Evolutionary conservation across 2,888 invertebrate genomes (phyloP), one percentile per base, ranked within the genome.

Genomic region (Corythucha ciliata): DNA sequence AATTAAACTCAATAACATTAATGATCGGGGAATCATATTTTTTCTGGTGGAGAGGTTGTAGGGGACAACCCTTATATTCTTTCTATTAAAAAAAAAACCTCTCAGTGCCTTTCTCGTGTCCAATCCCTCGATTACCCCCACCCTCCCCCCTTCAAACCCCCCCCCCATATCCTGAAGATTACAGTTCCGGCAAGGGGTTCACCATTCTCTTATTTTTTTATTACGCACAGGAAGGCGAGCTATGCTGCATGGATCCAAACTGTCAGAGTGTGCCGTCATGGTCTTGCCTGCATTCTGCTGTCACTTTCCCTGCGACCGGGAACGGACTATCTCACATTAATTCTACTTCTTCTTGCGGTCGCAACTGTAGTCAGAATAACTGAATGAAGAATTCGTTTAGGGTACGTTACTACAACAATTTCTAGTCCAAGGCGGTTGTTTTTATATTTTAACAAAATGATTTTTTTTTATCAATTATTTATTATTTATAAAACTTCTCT

Each of bases 331-430:
- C 47, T 53, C 47, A 45, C 46, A 40, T 37, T 26, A 36, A 50
- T 57, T 32, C 52, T 57, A 18, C 52, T 54, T 18, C 54, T 57
- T 22, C 44, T 57, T 44, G 52, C 56, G 33, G 52, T 57, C 27
- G 52, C 56, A 39, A 57, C 56, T 26, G 56, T 57, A 44, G 56
- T 57, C 44, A 57, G 56, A 57, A 54, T 57, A 52, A 42, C 41
- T 46, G 48, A 48, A 18, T 39, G n/a, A n/a, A n/a, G n/a, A n/a
- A n/a, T n/a, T 29, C 29, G 29, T n/a, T n/a, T n/a, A n/a, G n/a
- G n/a, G n/a, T n/a, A n/a, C n/a, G n/a, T n/a, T n/a, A n/a, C n/a
- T n/a, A n/a, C n/a, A n/a, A n/a, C 36, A 44, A 34, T 24, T 50
- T 50, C 50, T 50, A 50, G 50, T 50, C 50, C 36, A 25, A 26